Conservation (phyloP, 1,140 invertebrate genomes). For the Pissodes strobi region DNA sequence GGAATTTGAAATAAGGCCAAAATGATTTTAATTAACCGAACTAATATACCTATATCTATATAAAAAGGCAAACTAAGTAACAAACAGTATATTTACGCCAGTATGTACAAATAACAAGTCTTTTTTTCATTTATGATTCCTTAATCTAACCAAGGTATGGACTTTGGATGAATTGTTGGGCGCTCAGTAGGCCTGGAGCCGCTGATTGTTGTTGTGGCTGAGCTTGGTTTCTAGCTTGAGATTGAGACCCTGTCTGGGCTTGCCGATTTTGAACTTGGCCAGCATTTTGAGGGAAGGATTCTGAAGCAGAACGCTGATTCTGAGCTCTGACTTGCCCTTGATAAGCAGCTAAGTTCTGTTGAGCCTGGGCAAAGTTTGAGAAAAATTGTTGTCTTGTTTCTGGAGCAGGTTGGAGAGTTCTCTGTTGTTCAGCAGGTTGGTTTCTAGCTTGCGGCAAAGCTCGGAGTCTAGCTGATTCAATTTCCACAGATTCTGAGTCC, state of each 20-base stretch:
- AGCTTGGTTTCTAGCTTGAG: background rate
- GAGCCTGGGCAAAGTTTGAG: too few species aligned
- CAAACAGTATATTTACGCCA: too few species aligned
- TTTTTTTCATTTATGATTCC: background rate
- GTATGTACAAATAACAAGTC: background rate
- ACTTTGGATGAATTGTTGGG: background rate
- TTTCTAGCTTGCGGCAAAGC: background rate
- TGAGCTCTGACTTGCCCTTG: background rate
- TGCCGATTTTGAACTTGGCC: too few species aligned
- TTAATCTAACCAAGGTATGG: background rate
- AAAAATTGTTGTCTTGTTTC: background rate
- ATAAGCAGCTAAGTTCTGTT: background rate
- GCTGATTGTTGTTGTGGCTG: background rate
- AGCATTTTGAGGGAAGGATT: too few species aligned
- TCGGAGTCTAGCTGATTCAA: constrained; percentile 20
- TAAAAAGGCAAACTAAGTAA: too few species aligned
- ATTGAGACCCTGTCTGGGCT: background rate
- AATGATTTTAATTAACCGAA: too few species aligned
- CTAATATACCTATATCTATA: too few species aligned
- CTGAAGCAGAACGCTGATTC: too few species aligned
- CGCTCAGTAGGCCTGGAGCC: constrained; percentile 10
- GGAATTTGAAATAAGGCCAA: too few species aligned
- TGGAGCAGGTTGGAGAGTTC: background rate
- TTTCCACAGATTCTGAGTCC: constrained; percentile 20
- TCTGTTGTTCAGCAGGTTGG: background rate